A percentile compares a stretch with the other conserved stretches of the same genome.
Evolutionary conservation across 1,140 invertebrate species (phyloP).

Genomic region (Helicoverpa zea): DNA sequence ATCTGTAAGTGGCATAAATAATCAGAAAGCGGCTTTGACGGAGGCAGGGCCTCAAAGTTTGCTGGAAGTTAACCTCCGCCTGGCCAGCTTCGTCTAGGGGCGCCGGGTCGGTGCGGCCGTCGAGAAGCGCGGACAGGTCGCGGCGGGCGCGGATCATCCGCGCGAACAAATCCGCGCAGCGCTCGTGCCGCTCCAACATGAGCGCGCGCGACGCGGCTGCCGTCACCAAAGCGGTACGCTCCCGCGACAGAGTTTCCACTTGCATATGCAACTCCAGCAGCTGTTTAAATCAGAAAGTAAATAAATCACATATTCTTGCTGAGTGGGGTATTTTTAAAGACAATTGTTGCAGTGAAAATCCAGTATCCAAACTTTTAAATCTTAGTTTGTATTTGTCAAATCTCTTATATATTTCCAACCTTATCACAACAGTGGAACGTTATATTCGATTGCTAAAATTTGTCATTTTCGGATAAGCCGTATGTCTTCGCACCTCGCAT

Average conservation of each 20-base stretch:
- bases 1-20: no score
- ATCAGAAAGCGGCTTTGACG: not conserved
- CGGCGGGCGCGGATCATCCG: slow-evolving; percentile 67
- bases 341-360: no score
- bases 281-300: slow-evolving; percentile 47
- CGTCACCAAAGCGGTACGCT: slow-evolving; percentile 71
- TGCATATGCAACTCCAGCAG: slow-evolving; percentile 76
- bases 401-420: no score
- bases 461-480: no score
- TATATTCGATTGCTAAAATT: no score
- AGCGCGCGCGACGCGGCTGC: slow-evolving; percentile 76
- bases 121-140: slow-evolving; percentile 66
- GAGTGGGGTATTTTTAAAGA: no score
- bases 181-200: slow-evolving; percentile 79
- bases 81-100: slow-evolving; percentile 54
- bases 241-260: slow-evolving; percentile 73
- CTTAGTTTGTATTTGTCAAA: no score
- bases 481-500: no score
- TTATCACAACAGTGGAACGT: no score
- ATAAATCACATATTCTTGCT: no score
- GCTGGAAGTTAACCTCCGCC: slow-evolving; percentile 58
- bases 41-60: no score
- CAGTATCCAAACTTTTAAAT: no score
- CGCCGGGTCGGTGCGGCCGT: slow-evolving; percentile 57
- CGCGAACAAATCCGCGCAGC: slow-evolving; percentile 74